These are phyloP conservation scores for Oreochromis mossambicus DNA, from an alignment of 2,797 vertebrate genomes.

Conservation along the genomic window DNA sequence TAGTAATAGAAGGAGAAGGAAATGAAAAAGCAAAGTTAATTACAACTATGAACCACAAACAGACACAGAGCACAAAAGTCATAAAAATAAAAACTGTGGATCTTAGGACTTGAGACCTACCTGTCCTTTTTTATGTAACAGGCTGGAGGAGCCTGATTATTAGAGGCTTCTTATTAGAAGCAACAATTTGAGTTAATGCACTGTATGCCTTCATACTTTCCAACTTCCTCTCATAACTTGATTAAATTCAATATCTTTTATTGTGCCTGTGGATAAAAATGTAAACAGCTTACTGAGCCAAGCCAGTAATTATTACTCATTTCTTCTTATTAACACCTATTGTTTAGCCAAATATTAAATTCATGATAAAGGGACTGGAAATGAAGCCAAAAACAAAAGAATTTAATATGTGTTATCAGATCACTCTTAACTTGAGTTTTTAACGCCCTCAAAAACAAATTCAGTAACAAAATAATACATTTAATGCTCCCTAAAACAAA, in stretches of 20 bases:
- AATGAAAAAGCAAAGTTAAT: not conserved
- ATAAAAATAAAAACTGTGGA: not conserved
- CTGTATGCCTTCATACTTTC: not conserved
- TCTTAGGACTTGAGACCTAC: not conserved
- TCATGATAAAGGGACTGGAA: not conserved
- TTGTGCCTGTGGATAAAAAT: not conserved
- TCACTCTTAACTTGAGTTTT: not conserved
- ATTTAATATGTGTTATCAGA: not conserved
- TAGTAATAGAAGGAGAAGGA: not conserved
- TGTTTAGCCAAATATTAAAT: not conserved
- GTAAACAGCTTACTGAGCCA: not conserved
- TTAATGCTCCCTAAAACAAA: not conserved
- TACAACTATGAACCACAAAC: not conserved
- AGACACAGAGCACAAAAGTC: not conserved
- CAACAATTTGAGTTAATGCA: not conserved
- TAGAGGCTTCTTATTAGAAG: not conserved
- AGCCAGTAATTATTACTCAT: not conserved
- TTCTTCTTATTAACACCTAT: not conserved
- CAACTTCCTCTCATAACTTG: not conserved
- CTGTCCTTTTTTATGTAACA: not conserved
- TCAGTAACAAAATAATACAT: not conserved
- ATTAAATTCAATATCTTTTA: not conserved
- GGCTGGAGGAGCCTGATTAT: not conserved
- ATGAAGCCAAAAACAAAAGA: not conserved
- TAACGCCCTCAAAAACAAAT: not conserved